Percentiles rank a stretch among this genome's conserved stretches.
These are phyloP conservation scores for Sturnus vulgaris DNA, from an alignment of 2,113 vertebrate species.

Conservation along the genomic window DNA sequence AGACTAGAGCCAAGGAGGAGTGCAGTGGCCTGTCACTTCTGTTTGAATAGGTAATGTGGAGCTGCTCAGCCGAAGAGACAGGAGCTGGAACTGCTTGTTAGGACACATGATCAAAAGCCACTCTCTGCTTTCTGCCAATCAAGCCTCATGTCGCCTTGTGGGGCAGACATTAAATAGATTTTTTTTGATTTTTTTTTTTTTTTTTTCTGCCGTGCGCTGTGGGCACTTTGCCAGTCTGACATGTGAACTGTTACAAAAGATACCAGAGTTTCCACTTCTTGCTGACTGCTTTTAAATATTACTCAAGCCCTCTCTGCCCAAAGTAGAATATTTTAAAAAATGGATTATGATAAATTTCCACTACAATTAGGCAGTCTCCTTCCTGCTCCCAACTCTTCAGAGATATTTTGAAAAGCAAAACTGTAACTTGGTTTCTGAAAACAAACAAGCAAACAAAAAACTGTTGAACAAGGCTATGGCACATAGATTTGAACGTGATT, in stretches of 20 bases:
- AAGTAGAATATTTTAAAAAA: constrained; percentile 73
- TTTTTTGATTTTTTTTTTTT: constrained; percentile 81
- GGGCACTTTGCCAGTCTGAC: constrained; percentile 89
- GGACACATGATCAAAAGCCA: constrained; percentile 96
- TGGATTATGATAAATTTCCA: constrained; percentile 69
- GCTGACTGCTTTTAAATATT: constrained; percentile 78
- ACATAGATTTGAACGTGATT: constrained; percentile 36
- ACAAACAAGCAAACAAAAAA: constrained; percentile 20
- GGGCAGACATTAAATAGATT: constrained; percentile 95
- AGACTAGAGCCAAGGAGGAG: constrained; percentile 83
- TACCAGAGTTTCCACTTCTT: constrained; percentile 77
- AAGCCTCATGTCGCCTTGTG: constrained; percentile 90
- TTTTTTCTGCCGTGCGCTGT: constrained; percentile 74
- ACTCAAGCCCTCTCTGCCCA: constrained; percentile 66
- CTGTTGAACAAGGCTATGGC: constrained; percentile 4
- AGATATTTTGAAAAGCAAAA: constrained; percentile 27
- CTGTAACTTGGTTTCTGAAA: constrained; percentile 39
- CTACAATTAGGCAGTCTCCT: constrained; percentile 29
- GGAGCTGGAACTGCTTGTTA: constrained; percentile 97
- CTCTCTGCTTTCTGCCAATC: constrained; percentile 95
- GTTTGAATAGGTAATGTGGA: constrained; percentile 97
- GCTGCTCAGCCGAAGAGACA: constrained; percentile 90
- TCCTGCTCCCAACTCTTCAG: constrained; percentile 51
- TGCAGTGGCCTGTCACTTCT: constrained; percentile 92
- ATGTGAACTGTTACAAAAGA: constrained; percentile 89